phyloP scores from a whole-genome alignment of 2,888 invertebrate species.

The Gastrophysa polygoni region DNA sequence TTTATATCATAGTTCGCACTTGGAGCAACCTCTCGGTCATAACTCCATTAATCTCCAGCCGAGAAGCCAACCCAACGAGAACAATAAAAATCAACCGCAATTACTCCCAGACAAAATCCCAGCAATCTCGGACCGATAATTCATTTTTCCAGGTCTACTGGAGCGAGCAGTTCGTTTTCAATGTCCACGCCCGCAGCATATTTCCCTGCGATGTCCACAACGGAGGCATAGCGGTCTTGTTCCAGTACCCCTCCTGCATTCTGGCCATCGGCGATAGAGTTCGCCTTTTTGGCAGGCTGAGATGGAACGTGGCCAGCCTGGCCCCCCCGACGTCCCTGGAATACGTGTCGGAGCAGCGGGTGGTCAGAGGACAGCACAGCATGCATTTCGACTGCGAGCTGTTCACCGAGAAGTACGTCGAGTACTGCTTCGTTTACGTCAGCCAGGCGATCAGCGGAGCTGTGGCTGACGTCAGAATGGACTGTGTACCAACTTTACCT shows the following conservation, averaged over 20 bases:
- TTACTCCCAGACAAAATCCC: slow-evolving; percentile 1
- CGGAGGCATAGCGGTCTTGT: slow-evolving; percentile 76
- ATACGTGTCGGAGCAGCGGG: slow-evolving; percentile 69
- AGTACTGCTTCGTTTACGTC: slow-evolving; percentile 88
- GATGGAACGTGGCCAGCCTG: slow-evolving; percentile 71
- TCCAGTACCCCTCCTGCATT: slow-evolving; percentile 85
- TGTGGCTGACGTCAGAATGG: slow-evolving; percentile 82
- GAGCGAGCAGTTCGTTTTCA: slow-evolving; percentile 85
- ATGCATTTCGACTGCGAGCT: slow-evolving; percentile 80
- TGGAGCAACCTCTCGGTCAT: no score
- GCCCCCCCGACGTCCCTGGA: slow-evolving; percentile 68
- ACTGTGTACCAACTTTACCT: slow-evolving; percentile 83
- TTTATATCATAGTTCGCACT: no score
- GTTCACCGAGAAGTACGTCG: slow-evolving; percentile 82
- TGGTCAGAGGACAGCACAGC: slow-evolving; percentile 72
- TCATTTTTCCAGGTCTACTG: slow-evolving; percentile 1
- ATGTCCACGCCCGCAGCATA: slow-evolving; percentile 82
- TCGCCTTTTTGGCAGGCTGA: slow-evolving; percentile 76
- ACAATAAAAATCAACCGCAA: slow-evolving; percentile 3
- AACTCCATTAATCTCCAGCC: neutral
- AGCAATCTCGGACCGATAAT: slow-evolving; percentile 8
- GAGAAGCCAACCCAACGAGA: slow-evolving; percentile 1
- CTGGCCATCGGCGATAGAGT: slow-evolving; percentile 63
- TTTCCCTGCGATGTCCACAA: slow-evolving; percentile 79
- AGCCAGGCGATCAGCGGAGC: slow-evolving; percentile 85